Percentiles rank a stretch among this genome's conserved stretches.
These are phyloP conservation scores for Leptinotarsa tumamoca DNA, from an alignment of 2,888 invertebrate genomes.

Conservation along the genomic window DNA sequence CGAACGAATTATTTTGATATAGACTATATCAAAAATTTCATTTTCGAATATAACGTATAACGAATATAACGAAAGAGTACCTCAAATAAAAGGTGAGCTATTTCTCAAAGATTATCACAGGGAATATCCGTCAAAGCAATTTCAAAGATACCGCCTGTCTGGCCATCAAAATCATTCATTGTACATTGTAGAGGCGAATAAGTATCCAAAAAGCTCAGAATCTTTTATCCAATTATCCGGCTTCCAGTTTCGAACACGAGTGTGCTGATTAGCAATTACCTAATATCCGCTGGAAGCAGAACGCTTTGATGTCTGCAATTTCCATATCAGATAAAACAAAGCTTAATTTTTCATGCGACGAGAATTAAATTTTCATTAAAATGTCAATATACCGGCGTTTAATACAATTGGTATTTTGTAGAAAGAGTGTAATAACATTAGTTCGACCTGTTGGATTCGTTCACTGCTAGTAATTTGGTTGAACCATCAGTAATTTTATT, in stretches of 20 bases:
- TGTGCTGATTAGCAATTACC: slow-evolving; percentile 55
- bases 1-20: too few species aligned
- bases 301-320: slow-evolving; percentile 57
- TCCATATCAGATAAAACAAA: slow-evolving; percentile 56
- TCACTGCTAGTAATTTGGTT: slow-evolving; percentile 57
- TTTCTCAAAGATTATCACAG: not conserved
- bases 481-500: slow-evolving; percentile 27
- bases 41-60: too few species aligned
- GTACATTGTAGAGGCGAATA: slow-evolving; percentile 37
- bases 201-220: slow-evolving; percentile 50
- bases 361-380: slow-evolving; percentile 65
- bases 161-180: slow-evolving; percentile 34
- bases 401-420: slow-evolving; percentile 63
- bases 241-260: slow-evolving; percentile 47
- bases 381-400: slow-evolving; percentile 64
- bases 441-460: slow-evolving; percentile 62
- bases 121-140: slow-evolving; percentile 11
- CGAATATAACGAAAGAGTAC: too few species aligned
- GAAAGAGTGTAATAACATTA: slow-evolving; percentile 59
- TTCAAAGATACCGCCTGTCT: not conserved
- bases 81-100: not conserved
- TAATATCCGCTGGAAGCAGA: slow-evolving; percentile 50
- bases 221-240: slow-evolving; percentile 54
- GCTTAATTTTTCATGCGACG: slow-evolving; percentile 60
- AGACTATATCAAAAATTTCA: too few species aligned